Percentiles rank a stretch among this genome's conserved stretches.
These are phyloP conservation scores for Vombatus ursinus DNA, from an alignment of 2,113 vertebrate genomes.

Conservation along the genomic window DNA sequence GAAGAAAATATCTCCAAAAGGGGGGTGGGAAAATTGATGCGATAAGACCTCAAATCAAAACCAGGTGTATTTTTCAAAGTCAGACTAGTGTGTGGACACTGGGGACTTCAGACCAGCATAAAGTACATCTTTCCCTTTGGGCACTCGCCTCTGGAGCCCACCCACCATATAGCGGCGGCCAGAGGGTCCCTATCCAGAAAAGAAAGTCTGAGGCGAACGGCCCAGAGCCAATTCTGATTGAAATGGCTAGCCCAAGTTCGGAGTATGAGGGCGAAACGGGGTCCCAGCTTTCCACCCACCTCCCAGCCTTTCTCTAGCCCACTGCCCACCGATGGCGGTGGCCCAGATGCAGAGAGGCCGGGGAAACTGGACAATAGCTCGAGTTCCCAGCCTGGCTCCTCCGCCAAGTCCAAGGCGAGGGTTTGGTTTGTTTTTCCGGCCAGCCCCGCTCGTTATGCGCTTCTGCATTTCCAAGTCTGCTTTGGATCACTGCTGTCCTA, in stretches of 20 bases:
- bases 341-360: background rate
- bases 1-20: background rate
- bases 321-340: background rate
- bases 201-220: slow-evolving; percentile 50
- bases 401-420: slow-evolving; percentile 49
- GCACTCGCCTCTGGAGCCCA: background rate
- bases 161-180: background rate
- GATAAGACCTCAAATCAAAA: background rate
- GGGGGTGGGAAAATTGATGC: background rate
- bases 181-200: slow-evolving; percentile 6
- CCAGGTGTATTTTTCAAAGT: background rate
- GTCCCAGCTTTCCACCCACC: background rate
- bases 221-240: slow-evolving; percentile 50
- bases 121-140: background rate
- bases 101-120: background rate
- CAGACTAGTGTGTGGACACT: background rate
- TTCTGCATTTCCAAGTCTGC: slow-evolving; percentile 33
- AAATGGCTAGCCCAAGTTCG: background rate
- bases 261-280: background rate
- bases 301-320: background rate
- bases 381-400: background rate
- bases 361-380: background rate
- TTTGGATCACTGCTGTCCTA: background rate
- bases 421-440: slow-evolving; percentile 53
- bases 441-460: slow-evolving; percentile 53